phyloP scores from a whole-genome alignment of 2,797 vertebrate species.

The Bufotes viridis region DNA sequence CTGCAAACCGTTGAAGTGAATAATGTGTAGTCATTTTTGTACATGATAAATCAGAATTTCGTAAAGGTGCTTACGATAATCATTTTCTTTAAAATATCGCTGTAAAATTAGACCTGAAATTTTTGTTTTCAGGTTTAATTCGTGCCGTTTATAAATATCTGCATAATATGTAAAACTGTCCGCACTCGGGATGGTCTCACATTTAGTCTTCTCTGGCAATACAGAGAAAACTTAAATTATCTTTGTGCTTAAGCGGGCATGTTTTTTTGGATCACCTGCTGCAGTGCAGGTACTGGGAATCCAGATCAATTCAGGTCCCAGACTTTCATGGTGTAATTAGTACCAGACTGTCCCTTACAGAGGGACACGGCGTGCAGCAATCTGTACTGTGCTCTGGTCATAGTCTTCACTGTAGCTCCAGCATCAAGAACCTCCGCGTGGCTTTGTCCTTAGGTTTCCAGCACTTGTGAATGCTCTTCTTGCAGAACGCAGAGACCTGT shows the following conservation, averaged over 20 bases:
- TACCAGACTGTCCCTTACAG: too few species aligned
- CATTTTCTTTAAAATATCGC: neutral
- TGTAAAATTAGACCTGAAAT: neutral
- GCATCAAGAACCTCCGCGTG: constrained; percentile 42
- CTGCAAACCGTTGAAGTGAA: neutral
- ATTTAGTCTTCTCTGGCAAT: neutral
- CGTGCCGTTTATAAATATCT: neutral
- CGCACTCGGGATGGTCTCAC: neutral
- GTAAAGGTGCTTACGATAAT: neutral
- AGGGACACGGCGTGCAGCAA: neutral
- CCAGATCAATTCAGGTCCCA: too few species aligned
- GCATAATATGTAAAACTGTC: neutral
- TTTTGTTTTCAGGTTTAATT: neutral
- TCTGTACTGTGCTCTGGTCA: neutral
- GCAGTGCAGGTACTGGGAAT: too few species aligned
- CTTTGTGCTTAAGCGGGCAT: too few species aligned
- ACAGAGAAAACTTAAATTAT: neutral
- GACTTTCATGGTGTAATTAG: neutral
- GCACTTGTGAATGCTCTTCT: constrained; percentile 63
- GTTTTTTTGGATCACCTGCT: too few species aligned
- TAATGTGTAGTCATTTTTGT: neutral
- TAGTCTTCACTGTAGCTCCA: neutral
- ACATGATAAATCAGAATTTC: neutral
- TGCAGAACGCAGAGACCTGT: constrained; percentile 66
- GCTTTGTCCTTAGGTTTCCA: constrained; percentile 64